A percentile compares a stretch with the other conserved stretches of the same genome.
These are phyloP conservation scores for Alouatta palliata DNA, from an alignment of 2,113 vertebrate genomes.

Conservation along the genomic window DNA sequence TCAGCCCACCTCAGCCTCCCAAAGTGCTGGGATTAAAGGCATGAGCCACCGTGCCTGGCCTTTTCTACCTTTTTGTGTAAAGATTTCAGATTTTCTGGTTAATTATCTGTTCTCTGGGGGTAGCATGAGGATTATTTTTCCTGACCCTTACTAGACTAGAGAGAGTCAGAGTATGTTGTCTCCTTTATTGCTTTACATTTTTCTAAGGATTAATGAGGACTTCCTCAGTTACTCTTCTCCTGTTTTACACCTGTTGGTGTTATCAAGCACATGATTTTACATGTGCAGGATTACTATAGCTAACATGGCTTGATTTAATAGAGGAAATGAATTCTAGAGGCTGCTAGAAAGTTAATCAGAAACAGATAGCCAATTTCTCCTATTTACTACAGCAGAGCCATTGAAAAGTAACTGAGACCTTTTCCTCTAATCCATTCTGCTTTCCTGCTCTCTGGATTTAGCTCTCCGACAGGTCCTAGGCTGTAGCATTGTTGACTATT, in stretches of 20 bases:
- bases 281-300: background rate
- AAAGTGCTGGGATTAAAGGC: no score
- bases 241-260: background rate
- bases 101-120: background rate
- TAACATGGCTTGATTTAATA: background rate
- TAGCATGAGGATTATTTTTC: background rate
- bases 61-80: background rate
- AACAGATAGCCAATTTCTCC: background rate
- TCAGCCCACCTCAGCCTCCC: no score
- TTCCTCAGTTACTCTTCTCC: background rate
- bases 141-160: background rate
- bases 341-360: background rate
- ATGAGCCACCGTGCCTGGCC: no score
- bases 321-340: background rate
- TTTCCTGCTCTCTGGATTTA: background rate
- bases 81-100: conserved; percentile 7
- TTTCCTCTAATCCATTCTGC: background rate
- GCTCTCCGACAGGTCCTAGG: background rate
- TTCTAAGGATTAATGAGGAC: background rate
- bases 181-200: background rate
- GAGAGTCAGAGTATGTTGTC: background rate
- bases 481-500: background rate
- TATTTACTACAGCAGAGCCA: background rate
- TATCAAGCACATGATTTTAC: background rate
- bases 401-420: background rate